Evolutionary conservation across 2,797 vertebrate genomes (phyloP).

Genomic region (Threskiornis aethiopicus): DNA sequence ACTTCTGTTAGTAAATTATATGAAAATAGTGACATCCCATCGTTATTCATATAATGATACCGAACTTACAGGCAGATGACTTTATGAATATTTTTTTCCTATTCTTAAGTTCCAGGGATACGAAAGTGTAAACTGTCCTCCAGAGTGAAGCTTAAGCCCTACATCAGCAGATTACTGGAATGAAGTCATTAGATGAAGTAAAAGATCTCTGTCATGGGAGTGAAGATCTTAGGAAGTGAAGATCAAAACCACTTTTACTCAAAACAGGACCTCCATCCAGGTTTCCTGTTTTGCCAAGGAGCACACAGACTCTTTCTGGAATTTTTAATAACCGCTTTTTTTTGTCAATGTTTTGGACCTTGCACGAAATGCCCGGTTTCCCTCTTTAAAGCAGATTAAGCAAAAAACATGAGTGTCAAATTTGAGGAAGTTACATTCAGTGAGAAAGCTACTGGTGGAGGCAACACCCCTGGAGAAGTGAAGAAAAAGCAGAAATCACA

Average conservation of each 20-base stretch:
- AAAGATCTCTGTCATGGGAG: background rate
- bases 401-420: background rate
- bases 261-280: background rate
- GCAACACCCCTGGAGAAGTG: background rate
- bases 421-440: background rate
- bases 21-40: background rate
- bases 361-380: background rate
- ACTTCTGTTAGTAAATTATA: background rate
- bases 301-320: background rate
- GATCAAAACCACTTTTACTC: background rate
- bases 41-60: background rate
- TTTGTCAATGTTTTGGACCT: background rate
- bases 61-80: background rate
- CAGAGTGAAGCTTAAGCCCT: background rate
- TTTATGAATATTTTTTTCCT: background rate
- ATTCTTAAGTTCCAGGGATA: background rate
- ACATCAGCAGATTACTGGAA: background rate
- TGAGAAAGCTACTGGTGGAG: background rate
- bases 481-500: background rate
- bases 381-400: background rate
- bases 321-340: background rate
- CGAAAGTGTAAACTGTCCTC: background rate
- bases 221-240: background rate
- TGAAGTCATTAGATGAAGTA: background rate
- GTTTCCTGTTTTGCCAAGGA: background rate